A percentile compares a stretch with the other conserved stretches of the same genome.
Conservation (phyloP, 2,113 vertebrate genomes). For the Vulpes vulpes region DNA sequence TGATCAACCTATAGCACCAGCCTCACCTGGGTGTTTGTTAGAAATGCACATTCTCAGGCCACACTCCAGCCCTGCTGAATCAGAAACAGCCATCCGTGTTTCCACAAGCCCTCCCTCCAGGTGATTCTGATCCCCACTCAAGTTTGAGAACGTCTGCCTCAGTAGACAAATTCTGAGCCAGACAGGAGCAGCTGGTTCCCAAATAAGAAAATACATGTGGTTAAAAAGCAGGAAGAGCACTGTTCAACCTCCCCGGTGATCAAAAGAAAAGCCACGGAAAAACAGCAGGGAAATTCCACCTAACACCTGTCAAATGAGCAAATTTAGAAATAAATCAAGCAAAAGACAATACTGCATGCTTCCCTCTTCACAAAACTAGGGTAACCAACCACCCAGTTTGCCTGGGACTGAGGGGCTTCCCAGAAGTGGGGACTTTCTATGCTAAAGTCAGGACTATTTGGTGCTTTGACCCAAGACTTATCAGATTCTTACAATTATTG, state of each 20-base stretch:
- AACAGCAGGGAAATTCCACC: not conserved
- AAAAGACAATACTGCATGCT: not conserved
- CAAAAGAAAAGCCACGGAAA: not conserved
- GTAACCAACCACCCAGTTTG: not conserved
- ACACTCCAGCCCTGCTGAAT: not conserved
- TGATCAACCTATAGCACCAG: not conserved
- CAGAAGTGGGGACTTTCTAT: not conserved
- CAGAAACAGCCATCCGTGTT: not conserved
- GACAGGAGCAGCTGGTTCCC: not conserved
- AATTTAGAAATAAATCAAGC: not conserved
- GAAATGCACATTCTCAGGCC: not conserved
- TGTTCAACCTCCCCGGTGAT: not conserved
- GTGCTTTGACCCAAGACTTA: not conserved
- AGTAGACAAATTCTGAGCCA: not conserved
- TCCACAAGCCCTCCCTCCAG: not conserved
- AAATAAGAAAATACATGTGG: not conserved
- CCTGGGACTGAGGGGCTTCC: not conserved
- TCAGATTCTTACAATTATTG: accelerated
- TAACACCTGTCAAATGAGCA: not conserved
- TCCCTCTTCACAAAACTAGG: not conserved
- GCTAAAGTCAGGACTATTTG: not conserved
- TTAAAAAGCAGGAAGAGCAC: not conserved
- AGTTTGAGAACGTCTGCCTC: not conserved
- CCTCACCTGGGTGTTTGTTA: not conserved
- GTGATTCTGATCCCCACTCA: not conserved